Conservation (phyloP, 2,888 invertebrate genomes). For the Tuta absoluta region DNA sequence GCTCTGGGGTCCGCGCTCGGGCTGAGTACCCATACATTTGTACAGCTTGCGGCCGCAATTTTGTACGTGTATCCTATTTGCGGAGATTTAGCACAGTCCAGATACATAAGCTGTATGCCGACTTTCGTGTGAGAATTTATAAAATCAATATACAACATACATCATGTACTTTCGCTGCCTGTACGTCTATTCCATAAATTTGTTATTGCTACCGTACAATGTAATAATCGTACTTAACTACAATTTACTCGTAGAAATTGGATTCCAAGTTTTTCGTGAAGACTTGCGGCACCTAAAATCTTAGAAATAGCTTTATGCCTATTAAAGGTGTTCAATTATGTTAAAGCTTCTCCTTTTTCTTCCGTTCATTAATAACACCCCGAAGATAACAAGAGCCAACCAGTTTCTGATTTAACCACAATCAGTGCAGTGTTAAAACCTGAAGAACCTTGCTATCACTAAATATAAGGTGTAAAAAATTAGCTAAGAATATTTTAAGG, state of each 20-base stretch:
- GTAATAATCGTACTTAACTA: neutral
- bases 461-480: too few relatives aligned
- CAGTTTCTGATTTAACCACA: too few relatives aligned
- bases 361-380: neutral
- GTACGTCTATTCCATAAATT: neutral
- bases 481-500: too few relatives aligned
- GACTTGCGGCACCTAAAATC: neutral
- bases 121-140: neutral
- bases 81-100: conserved; percentile 18
- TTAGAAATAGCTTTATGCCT: neutral
- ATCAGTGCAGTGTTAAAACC: too few relatives aligned
- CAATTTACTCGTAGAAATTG: neutral
- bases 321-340: neutral
- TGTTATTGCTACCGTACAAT: neutral
- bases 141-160: neutral
- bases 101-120: conserved; percentile 6
- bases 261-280: neutral
- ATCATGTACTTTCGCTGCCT: neutral
- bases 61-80: conserved; percentile 20
- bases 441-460: too few relatives aligned
- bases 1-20: neutral
- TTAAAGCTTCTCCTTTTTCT: neutral
- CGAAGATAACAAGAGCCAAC: too few relatives aligned
- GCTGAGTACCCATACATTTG: conserved; percentile 10
- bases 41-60: conserved; percentile 22